phyloP scores from a whole-genome alignment of 2,113 vertebrate genomes.

The Alethe castanea region DNA sequence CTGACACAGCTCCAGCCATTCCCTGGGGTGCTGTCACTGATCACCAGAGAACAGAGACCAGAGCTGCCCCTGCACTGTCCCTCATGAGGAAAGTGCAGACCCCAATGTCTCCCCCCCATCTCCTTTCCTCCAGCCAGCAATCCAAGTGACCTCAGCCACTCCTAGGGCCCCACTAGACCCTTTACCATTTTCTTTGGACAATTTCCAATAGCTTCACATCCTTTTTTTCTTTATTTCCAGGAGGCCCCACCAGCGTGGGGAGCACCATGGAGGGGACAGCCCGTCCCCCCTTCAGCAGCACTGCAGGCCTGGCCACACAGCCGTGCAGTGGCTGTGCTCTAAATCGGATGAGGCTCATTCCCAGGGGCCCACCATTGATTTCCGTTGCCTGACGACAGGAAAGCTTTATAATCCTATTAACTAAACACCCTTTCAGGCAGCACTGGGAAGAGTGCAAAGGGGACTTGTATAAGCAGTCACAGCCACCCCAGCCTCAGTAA shows the following conservation, averaged over 20 bases:
- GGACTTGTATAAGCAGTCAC: neutral
- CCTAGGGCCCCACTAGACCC: neutral
- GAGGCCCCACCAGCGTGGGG: fast-evolving
- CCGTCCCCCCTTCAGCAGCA: fast-evolving
- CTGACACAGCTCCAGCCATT: neutral
- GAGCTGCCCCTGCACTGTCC: neutral
- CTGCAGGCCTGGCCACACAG: neutral
- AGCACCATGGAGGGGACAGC: fast-evolving
- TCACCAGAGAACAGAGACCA: neutral
- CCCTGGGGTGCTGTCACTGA: neutral
- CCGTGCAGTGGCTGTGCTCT: neutral
- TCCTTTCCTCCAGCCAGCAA: neutral
- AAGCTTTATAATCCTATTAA: slow-evolving; percentile 64
- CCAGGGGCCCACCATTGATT: slow-evolving; percentile 38
- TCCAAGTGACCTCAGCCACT: neutral
- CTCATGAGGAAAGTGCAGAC: neutral
- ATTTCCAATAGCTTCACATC: neutral
- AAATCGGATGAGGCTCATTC: neutral
- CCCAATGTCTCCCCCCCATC: neutral
- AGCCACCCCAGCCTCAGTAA: fast-evolving
- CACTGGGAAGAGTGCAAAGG: neutral
- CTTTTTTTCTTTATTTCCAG: neutral
- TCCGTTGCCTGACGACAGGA: slow-evolving; percentile 48
- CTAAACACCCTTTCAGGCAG: slow-evolving; percentile 39
- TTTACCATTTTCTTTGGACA: neutral